phyloP scores from a whole-genome alignment of 2,888 invertebrate genomes.

The Muschampia plurimacula region DNA sequence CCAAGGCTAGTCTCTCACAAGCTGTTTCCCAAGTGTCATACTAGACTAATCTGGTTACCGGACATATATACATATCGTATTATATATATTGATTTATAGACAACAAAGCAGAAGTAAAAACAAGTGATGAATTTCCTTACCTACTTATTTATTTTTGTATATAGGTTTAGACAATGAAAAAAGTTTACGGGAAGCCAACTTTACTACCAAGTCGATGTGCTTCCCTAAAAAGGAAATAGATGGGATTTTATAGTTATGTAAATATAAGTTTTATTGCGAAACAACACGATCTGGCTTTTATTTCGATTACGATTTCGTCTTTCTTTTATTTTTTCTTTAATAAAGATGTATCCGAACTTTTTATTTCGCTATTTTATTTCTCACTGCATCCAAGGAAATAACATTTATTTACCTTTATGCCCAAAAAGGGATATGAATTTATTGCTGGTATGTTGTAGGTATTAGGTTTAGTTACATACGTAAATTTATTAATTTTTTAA shows the following conservation, averaged over 20 bases:
- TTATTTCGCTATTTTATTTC: conserved; percentile 6
- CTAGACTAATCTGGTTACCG: conserved; percentile 38
- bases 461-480: too few species aligned
- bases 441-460: too few species aligned
- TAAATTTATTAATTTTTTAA: too few species aligned
- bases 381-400: not conserved
- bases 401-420: not conserved
- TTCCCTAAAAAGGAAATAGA: conserved; percentile 43
- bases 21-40: conserved; percentile 43
- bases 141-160: conserved; percentile 38
- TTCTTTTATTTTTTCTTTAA: conserved; percentile 49
- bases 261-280: conserved; percentile 65
- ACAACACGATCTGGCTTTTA: conserved; percentile 67
- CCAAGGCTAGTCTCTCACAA: conserved; percentile 53
- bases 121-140: not conserved
- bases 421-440: too few species aligned
- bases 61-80: conserved; percentile 48
- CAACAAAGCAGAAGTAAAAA: not conserved
- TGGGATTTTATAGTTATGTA: conserved; percentile 56
- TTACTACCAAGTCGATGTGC: conserved; percentile 11
- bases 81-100: conserved; percentile 45
- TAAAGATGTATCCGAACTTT: conserved; percentile 72
- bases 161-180: conserved; percentile 22
- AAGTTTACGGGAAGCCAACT: not conserved
- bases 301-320: conserved; percentile 56